phyloP scores from a whole-genome alignment of 2,888 invertebrate species.

The Lasioglossum malachurum region DNA sequence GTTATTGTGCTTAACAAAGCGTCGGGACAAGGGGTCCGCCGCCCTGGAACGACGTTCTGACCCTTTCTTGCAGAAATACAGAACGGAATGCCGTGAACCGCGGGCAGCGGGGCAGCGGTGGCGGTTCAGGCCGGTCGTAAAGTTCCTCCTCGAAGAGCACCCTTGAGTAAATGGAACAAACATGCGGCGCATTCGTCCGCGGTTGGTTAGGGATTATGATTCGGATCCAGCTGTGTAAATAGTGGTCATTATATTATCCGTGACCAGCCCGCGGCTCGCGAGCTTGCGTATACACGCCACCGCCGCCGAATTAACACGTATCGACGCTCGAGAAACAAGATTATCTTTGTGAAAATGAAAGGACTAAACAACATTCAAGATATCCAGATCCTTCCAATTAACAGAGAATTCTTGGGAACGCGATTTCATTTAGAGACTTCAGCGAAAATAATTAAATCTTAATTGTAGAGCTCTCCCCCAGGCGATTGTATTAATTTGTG shows the following conservation, averaged over 20 bases:
- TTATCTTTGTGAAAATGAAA: not conserved
- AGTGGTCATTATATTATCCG: constrained; percentile 67
- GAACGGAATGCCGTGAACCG: constrained; percentile 28
- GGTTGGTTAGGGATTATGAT: constrained; percentile 68
- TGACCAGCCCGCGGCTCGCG: not conserved
- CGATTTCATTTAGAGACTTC: not conserved
- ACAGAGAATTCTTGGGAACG: not conserved
- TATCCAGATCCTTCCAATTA: not conserved
- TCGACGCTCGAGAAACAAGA: not conserved
- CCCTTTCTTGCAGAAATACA: constrained; percentile 48
- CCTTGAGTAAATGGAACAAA: constrained; percentile 79
- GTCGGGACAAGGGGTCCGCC: constrained; percentile 59
- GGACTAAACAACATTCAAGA: not conserved
- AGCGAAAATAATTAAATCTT: not conserved
- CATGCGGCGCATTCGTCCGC: constrained; percentile 65
- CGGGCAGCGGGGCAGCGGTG: not conserved
- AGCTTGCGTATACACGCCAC: not conserved
- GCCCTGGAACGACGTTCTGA: constrained; percentile 48
- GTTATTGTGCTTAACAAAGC: constrained; percentile 77
- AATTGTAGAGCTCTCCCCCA: not conserved
- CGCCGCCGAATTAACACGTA: constrained; percentile 21
- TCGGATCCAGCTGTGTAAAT: constrained; percentile 72
- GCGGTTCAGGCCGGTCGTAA: constrained; percentile 57
- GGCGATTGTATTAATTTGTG: not conserved
- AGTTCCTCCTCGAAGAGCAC: constrained; percentile 72